Evolutionary conservation across 1,140 invertebrate genomes (phyloP).

Genomic region (Bombus soroeensis): DNA sequence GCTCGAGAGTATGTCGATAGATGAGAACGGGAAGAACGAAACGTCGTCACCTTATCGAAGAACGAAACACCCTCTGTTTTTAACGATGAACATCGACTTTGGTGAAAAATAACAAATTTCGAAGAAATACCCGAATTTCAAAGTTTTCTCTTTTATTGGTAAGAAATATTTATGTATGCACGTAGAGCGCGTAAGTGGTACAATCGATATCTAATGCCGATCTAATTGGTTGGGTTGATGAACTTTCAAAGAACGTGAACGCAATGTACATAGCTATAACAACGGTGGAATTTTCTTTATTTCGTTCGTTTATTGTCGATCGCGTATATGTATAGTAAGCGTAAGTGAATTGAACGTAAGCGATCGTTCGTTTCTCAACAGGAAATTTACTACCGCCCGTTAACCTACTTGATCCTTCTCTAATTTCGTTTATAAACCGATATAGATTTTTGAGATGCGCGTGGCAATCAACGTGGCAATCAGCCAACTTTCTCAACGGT

Average conservation of each 20-base stretch:
- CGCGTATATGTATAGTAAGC: not conserved
- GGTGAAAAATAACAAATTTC: not conserved
- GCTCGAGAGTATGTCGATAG: not conserved
- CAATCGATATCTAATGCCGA: not conserved
- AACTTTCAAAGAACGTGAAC: not conserved
- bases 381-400: not conserved
- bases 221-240: not conserved
- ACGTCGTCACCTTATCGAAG: not conserved
- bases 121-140: not conserved
- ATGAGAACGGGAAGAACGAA: not conserved
- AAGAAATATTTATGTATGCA: conserved; percentile 36
- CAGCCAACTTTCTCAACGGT: not conserved
- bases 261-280: too few relatives aligned
- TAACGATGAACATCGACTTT: not conserved
- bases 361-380: too few relatives aligned
- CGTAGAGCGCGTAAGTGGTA: not conserved
- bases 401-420: not conserved
- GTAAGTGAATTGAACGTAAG: not conserved
- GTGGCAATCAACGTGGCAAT: not conserved
- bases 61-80: not conserved
- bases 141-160: conserved; percentile 31
- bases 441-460: not conserved
- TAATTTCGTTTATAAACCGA: not conserved
- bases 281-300: not conserved
- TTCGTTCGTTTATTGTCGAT: conserved; percentile 12